These are phyloP conservation scores for Dipodomys ordii DNA, from an alignment of 2,113 vertebrate species.

Conservation along the genomic window DNA sequence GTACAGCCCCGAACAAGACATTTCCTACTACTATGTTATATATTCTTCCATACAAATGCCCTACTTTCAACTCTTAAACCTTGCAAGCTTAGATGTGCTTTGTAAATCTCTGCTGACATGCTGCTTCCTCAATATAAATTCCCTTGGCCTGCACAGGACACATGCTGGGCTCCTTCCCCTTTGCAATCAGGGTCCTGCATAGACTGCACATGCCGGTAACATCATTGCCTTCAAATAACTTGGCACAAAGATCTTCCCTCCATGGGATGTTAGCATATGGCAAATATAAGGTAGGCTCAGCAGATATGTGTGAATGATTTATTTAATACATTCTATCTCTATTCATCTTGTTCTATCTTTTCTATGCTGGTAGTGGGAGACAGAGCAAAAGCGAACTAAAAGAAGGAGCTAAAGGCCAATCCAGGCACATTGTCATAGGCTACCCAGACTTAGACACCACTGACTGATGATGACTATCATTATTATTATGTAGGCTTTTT, in stretches of 20 bases:
- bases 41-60: background rate
- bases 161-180: background rate
- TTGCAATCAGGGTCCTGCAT: background rate
- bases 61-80: background rate
- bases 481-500: too few relatives aligned
- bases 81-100: background rate
- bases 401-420: background rate
- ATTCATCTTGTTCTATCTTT: background rate
- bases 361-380: background rate
- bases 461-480: background rate
- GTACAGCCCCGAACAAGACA: background rate
- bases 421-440: background rate
- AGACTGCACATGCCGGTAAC: too few relatives aligned
- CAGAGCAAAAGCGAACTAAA: background rate
- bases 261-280: background rate
- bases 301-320: background rate
- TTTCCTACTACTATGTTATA: too few relatives aligned
- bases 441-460: background rate
- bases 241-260: background rate
- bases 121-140: background rate
- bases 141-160: background rate
- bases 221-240: too few relatives aligned
- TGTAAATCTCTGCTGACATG: background rate
- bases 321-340: background rate
- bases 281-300: background rate